A percentile compares a stretch with the other conserved stretches of the same genome.
phyloP scores from a whole-genome alignment of 1,140 invertebrate species.

The Rhagoletis pomonella region DNA sequence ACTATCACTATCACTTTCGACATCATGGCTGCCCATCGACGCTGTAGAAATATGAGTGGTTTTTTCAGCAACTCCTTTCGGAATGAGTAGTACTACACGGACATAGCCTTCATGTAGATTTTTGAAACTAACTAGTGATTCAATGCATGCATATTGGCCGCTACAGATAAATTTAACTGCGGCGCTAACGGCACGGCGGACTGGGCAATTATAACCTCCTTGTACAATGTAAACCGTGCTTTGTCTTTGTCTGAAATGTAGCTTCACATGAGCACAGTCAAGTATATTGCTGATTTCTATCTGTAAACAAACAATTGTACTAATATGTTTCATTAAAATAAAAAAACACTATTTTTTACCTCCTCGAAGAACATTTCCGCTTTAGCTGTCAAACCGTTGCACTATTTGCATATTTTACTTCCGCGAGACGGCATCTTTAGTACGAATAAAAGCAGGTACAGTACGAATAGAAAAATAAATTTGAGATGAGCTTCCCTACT shows the following conservation, averaged over 20 bases:
- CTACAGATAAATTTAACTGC: constrained; percentile 31
- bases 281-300: constrained; percentile 43
- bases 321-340: background rate
- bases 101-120: constrained; percentile 9
- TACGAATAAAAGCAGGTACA: background rate
- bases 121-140: constrained; percentile 8
- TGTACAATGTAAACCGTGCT: constrained; percentile 11
- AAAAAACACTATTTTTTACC: background rate
- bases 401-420: constrained; percentile 20
- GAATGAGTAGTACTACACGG: background rate
- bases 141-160: constrained; percentile 29
- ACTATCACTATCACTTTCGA: constrained; percentile 26
- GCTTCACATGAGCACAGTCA: constrained; percentile 8
- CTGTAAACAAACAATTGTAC: background rate
- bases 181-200: background rate
- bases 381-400: constrained; percentile 41
- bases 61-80: background rate
- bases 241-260: background rate
- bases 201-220: background rate
- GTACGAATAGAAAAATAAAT: background rate
- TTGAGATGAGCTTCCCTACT: background rate
- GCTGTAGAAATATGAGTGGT: background rate
- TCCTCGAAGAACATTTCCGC: constrained; percentile 38
- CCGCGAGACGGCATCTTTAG: background rate
- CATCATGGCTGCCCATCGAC: background rate